Base-by-base conservation (phyloP, 2,888 invertebrate species). In the Drosophila recens region DNA sequence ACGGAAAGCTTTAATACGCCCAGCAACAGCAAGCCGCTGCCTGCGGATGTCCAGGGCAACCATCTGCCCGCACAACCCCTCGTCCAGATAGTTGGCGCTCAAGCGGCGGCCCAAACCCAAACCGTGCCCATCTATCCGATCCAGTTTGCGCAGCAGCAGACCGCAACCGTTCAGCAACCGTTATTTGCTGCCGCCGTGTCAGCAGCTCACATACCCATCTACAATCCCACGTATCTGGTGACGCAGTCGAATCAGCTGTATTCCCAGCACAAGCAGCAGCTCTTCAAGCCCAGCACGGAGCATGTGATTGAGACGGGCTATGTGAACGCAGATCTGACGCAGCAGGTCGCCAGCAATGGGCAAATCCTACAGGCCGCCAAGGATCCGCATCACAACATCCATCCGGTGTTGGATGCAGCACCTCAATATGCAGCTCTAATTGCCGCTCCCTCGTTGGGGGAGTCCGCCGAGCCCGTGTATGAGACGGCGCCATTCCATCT, bases 271-370 rank as follows among this genome's bases (percentile, higher is more conserved):
- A 92, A 92, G 52, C 91, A 91, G 70, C 91, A 92, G 11, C 90
- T 94, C 8, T 94, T 94, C 75, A 94, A 94, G 86, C 93, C 94
- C 10, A 94, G 94, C 77, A 57, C 75, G 6, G 87, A 94, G 58
- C 93, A 93, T 43, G 93, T 93, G 4, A 59, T 88, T 17, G 78
- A 88, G 56, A 30, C 87, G 2, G 90, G 90, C 36, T 91, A 91
- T 54, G 89, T 89, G 1, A 90, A 90, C 48, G 90, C 90, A 1
- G 92, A 92, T 67, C 75, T 91, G 11, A 92, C 91, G 6, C 91
- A 92, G 63, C 90, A 93, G 67, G 91, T 92, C 9, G 92, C 92
- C 38, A 92, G 92, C 67, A 90, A 91, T 64, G 93, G 93, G 0
- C 93, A 93, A 75, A 91, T 93, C 23, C 68, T 91, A 38, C 91